Evolutionary conservation across 2,888 invertebrate genomes (phyloP).

Genomic region (Geotrupes spiniger): DNA sequence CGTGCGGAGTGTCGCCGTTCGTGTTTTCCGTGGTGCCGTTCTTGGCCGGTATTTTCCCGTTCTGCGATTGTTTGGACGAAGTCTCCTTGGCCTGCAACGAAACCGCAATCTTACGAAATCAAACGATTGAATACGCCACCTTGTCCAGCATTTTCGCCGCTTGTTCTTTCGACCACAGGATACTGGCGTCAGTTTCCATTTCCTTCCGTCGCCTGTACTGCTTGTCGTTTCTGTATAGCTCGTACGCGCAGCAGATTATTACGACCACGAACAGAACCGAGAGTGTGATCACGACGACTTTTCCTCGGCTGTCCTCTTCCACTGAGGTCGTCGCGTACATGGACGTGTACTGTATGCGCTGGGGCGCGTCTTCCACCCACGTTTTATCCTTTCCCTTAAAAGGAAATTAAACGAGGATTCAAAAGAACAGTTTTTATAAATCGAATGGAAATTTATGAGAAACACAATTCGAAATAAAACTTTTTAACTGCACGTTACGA

Average conservation of each 20-base stretch:
- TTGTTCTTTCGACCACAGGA: constrained; percentile 71
- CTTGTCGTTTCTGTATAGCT: constrained; percentile 73
- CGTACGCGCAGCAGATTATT: constrained; percentile 66
- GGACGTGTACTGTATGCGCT: constrained; percentile 71
- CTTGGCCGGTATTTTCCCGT: constrained; percentile 44
- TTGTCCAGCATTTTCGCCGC: constrained; percentile 55
- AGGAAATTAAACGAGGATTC: too few species aligned
- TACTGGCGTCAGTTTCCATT: constrained; percentile 73
- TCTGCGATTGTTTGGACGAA: constrained; percentile 33
- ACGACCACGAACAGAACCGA: constrained; percentile 72
- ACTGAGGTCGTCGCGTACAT: constrained; percentile 69
- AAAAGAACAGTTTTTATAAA: constrained; percentile 13
- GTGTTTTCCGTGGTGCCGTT: constrained; percentile 39
- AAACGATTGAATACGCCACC: not conserved
- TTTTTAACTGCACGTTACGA: too few species aligned
- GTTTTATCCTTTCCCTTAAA: constrained; percentile 77
- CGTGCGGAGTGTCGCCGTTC: constrained; percentile 44
- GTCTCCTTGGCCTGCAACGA: not conserved
- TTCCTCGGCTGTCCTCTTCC: constrained; percentile 74
- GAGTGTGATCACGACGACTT: constrained; percentile 77
- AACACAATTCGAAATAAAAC: too few species aligned
- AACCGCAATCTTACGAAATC: not conserved
- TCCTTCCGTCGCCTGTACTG: constrained; percentile 70
- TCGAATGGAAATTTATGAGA: too few species aligned
- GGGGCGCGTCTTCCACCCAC: constrained; percentile 84